A percentile compares a stretch with the other conserved stretches of the same genome.
phyloP scores from a whole-genome alignment of 2,113 vertebrate species.

The Terrapene triunguis region DNA sequence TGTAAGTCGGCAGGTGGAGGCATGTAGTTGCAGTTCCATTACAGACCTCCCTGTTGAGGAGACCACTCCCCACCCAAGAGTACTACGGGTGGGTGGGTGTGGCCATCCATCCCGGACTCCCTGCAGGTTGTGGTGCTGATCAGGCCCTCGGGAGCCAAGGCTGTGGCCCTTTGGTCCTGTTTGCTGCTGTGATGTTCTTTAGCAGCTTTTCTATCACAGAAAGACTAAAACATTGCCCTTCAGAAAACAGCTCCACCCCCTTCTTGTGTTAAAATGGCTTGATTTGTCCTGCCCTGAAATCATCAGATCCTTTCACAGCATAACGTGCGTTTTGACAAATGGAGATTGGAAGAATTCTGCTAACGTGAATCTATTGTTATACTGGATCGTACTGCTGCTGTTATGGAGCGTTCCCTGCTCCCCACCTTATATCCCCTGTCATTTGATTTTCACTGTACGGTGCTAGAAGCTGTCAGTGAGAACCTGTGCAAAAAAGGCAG shows the following conservation, averaged over 20 bases:
- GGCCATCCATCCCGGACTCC: background rate
- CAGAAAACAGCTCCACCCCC: constrained; percentile 13
- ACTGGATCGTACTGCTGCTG: background rate
- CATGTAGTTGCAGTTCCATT: background rate
- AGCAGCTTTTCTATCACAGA: background rate
- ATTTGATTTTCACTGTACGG: background rate
- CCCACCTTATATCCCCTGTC: no score
- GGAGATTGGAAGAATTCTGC: background rate
- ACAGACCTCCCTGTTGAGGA: background rate
- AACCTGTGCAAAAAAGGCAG: background rate
- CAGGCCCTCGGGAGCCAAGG: no score
- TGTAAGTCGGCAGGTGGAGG: background rate
- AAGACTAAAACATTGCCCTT: background rate
- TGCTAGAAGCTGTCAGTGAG: background rate
- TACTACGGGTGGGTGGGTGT: background rate
- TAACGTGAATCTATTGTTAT: rapidly evolving
- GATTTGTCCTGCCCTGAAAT: background rate
- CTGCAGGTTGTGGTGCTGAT: background rate
- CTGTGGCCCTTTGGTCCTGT: background rate
- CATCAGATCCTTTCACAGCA: background rate
- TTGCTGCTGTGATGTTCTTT: background rate
- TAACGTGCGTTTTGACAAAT: background rate
- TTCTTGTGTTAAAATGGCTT: background rate
- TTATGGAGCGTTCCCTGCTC: background rate
- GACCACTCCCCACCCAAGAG: background rate